A percentile compares a stretch with the other conserved stretches of the same genome.
Conservation (phyloP, 1,140 invertebrate species). For the Nomia melanderi region DNA sequence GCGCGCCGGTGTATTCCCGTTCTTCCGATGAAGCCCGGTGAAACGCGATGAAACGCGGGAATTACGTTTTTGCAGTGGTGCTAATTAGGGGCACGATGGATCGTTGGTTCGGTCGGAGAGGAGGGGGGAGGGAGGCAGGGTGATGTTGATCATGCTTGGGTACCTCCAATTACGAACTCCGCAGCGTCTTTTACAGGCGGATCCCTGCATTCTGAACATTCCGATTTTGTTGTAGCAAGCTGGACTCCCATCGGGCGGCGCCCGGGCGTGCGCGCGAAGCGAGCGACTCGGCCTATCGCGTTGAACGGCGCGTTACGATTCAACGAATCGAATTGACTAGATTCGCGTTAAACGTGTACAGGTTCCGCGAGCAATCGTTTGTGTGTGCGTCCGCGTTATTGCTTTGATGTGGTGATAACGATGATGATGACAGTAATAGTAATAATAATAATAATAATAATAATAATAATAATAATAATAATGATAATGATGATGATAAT, state of each 20-base stretch:
- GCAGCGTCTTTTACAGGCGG: not conserved
- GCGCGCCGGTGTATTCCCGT: no score
- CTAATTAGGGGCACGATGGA: no score
- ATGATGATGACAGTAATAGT: no score
- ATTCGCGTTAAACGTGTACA: slow-evolving; percentile 42
- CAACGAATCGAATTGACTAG: slow-evolving; percentile 53
- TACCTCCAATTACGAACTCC: not conserved
- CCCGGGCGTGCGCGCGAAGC: slow-evolving; percentile 25
- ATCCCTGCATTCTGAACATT: not conserved
- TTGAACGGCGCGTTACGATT: slow-evolving; percentile 41
- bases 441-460: no score
- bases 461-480: no score
- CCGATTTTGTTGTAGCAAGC: not conserved
- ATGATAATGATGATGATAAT: no score
- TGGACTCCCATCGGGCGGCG: not conserved
- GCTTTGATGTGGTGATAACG: slow-evolving; percentile 14
- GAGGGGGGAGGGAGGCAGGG: no score
- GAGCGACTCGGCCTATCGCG: slow-evolving; percentile 33
- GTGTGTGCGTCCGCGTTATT: slow-evolving; percentile 36
- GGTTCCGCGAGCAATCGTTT: slow-evolving; percentile 25
- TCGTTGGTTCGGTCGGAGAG: no score
- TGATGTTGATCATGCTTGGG: not conserved
- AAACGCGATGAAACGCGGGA: no score
- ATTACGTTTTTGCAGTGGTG: no score
- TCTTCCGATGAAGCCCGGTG: no score